Conservation (phyloP, 2,113 vertebrate genomes). For the Aegithalos caudatus region DNA sequence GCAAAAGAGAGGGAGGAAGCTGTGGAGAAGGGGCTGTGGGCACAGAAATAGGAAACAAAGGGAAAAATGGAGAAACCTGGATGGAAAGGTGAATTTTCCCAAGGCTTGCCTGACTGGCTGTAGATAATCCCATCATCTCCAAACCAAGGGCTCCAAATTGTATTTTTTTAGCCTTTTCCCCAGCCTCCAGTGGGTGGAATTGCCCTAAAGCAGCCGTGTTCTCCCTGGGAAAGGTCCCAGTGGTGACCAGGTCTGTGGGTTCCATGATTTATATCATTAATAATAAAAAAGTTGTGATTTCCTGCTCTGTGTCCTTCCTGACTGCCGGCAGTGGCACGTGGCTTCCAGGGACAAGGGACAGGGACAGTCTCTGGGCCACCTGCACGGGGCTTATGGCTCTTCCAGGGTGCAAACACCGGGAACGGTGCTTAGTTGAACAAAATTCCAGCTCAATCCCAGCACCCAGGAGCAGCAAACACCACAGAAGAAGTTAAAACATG, state of each 20-base stretch:
- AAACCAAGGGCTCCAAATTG: too few species aligned
- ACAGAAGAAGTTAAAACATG: rapidly evolving
- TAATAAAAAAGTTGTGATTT: not conserved
- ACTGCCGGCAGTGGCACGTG: not conserved
- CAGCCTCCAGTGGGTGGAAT: rapidly evolving
- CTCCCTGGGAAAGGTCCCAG: not conserved
- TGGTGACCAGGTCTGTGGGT: not conserved
- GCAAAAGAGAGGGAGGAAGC: not conserved
- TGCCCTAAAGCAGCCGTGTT: not conserved
- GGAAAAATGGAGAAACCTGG: rapidly evolving
- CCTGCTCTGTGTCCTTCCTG: not conserved
- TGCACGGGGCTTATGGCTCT: rapidly evolving
- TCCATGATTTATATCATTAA: rapidly evolving
- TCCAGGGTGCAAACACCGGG: too few species aligned
- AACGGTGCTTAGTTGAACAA: rapidly evolving
- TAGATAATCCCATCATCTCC: not conserved
- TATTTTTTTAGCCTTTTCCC: not conserved
- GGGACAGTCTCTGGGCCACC: not conserved
- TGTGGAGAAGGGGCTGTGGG: too few species aligned
- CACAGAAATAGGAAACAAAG: rapidly evolving
- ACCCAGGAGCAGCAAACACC: not conserved
- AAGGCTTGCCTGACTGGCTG: too few species aligned
- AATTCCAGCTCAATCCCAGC: rapidly evolving
- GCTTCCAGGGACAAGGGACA: not conserved
- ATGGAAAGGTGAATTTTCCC: not conserved